Conservation (phyloP, 2,797 vertebrate genomes). For the Esox lucius region DNA sequence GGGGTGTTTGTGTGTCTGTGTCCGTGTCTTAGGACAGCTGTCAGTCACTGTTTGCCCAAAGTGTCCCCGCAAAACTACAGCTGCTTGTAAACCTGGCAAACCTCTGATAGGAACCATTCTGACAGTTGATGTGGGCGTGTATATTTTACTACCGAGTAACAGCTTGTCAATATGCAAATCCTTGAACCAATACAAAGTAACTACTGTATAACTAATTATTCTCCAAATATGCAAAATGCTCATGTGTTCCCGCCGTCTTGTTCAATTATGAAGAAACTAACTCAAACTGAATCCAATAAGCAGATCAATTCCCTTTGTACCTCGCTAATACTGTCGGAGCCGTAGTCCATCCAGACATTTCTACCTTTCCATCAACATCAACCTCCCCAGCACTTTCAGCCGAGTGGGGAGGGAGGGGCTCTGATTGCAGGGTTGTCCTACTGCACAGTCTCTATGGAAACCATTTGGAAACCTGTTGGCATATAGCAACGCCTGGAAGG, state of each 20-base stretch:
- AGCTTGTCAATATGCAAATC: not conserved
- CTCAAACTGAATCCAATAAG: not conserved
- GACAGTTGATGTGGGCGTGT: not conserved
- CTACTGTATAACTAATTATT: not conserved
- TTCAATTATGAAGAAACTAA: not conserved
- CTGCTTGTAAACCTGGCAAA: not conserved
- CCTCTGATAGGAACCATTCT: not conserved
- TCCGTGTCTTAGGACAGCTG: slow-evolving; percentile 10
- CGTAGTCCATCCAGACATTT: slow-evolving; percentile 14
- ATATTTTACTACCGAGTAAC: not conserved
- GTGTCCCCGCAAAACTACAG: slow-evolving; percentile 16
- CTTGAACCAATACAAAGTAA: not conserved
- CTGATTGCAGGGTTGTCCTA: slow-evolving; percentile 55
- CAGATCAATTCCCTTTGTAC: not conserved
- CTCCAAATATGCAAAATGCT: not conserved
- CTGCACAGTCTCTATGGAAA: slow-evolving; percentile 73
- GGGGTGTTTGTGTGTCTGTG: not conserved
- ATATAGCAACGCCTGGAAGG: slow-evolving; percentile 48
- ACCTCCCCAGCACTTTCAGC: slow-evolving; percentile 15
- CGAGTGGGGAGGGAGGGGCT: slow-evolving; percentile 19
- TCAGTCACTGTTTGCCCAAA: slow-evolving; percentile 30
- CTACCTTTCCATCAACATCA: slow-evolving; percentile 33
- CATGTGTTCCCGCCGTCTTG: not conserved
- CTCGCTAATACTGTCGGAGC: not conserved
- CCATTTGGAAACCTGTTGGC: slow-evolving; percentile 74